phyloP scores from a whole-genome alignment of 1,140 invertebrate species.

The Centruroides vittatus region DNA sequence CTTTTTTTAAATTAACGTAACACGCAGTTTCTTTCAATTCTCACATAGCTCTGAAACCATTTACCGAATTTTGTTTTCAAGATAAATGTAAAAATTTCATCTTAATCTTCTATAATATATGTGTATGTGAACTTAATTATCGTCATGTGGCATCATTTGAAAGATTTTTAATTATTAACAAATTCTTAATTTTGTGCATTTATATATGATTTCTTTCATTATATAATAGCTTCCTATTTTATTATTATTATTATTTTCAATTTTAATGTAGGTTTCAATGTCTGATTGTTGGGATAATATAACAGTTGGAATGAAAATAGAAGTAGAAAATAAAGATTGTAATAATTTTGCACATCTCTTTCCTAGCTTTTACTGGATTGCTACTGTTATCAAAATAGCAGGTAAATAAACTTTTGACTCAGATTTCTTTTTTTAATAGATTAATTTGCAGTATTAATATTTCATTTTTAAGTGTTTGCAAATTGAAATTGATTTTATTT shows the following conservation, averaged over 20 bases:
- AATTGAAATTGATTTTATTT: not conserved
- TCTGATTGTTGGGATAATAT: conserved; percentile 83
- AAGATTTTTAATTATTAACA: too few species aligned
- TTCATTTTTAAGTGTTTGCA: not conserved
- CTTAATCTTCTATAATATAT: too few species aligned
- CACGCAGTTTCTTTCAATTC: too few species aligned
- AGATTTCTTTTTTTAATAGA: conserved; percentile 4
- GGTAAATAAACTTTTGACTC: conserved; percentile 27
- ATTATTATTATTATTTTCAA: not conserved
- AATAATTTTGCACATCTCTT: conserved; percentile 33
- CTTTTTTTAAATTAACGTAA: too few species aligned
- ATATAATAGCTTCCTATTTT: too few species aligned
- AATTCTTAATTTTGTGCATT: too few species aligned
- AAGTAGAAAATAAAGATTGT: conserved; percentile 81
- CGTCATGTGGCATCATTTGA: too few species aligned
- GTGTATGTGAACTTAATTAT: too few species aligned
- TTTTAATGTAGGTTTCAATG: conserved; percentile 52
- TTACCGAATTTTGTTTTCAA: too few species aligned
- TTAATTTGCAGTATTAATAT: not conserved
- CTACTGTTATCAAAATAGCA: conserved; percentile 74
- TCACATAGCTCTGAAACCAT: too few species aligned
- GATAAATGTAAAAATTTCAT: too few species aligned
- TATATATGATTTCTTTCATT: too few species aligned
- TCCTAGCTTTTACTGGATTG: conserved; percentile 72
- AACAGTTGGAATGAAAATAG: conserved; percentile 86